Evolutionary conservation across 2,113 vertebrate species (phyloP).

Genomic region (Oncorhynchus clarkii): DNA sequence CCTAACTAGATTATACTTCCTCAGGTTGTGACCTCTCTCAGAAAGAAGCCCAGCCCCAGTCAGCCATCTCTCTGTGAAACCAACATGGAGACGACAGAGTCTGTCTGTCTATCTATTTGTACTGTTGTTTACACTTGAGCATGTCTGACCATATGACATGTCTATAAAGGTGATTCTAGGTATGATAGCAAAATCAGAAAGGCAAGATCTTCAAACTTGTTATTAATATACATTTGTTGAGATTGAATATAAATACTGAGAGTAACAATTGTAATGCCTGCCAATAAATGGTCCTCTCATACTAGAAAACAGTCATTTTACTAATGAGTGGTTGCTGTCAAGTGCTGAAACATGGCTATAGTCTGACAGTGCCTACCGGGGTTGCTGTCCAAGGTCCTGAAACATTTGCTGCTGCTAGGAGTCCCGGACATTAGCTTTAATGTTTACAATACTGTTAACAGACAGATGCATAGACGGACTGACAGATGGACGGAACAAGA

Average conservation of each 20-base stretch:
- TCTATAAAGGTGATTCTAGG: too few relatives aligned
- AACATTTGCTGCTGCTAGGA: not conserved
- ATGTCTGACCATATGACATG: not conserved
- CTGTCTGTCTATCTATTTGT: constrained; percentile 17
- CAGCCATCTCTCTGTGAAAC: constrained; percentile 26
- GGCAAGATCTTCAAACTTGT: not conserved
- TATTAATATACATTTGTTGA: not conserved
- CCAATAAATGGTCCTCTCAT: not conserved
- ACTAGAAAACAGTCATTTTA: not conserved
- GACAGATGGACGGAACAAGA: constrained; percentile 10
- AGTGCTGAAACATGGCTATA: not conserved
- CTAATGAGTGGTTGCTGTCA: not conserved
- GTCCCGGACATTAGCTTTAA: too few relatives aligned
- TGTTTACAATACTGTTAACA: too few relatives aligned
- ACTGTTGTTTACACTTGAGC: not conserved
- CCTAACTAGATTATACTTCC: constrained; percentile 47
- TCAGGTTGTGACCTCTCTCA: constrained; percentile 50
- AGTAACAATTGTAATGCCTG: not conserved
- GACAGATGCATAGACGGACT: not conserved
- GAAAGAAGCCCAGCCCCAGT: constrained; percentile 23
- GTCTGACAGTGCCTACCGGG: not conserved
- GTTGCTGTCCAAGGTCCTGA: constrained; percentile 9
- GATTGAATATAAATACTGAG: not conserved
- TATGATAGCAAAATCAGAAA: too few relatives aligned
- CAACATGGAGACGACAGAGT: constrained; percentile 18